Conservation (phyloP, 2,888 invertebrate species). For the Lepidonotus clava region DNA sequence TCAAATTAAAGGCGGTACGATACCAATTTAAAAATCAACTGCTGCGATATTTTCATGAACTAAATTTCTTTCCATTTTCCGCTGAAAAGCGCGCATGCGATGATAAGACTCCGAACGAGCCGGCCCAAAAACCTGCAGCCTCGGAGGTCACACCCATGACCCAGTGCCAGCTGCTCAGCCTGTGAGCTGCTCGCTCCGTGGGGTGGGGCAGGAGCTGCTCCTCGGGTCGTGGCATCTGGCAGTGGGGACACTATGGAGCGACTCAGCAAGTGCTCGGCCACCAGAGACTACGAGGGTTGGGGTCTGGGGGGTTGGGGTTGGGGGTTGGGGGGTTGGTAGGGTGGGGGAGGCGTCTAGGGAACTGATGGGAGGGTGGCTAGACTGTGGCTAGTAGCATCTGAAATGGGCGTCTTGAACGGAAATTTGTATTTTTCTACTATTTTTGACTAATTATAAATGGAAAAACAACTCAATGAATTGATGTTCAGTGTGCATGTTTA, state of each 20-base stretch:
- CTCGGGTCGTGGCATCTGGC: slow-evolving; percentile 40
- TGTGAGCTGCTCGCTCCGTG: background rate
- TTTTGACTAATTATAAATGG: no score
- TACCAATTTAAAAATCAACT: background rate
- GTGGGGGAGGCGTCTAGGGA: background rate
- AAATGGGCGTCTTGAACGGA: no score
- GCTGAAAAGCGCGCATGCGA: no score
- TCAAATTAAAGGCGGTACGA: background rate
- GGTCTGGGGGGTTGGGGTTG: background rate
- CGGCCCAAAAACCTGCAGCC: no score
- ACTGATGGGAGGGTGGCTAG: no score
- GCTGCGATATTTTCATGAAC: background rate
- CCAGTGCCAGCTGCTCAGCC: background rate
- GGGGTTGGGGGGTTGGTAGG: background rate
- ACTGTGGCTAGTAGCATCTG: no score
- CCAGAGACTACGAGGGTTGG: background rate
- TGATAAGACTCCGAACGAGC: no score
- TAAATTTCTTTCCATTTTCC: no score
- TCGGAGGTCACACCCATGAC: background rate
- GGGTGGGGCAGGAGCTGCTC: background rate
- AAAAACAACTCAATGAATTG: no score
- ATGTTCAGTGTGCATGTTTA: no score
- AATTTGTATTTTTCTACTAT: no score
- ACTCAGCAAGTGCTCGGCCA: background rate
- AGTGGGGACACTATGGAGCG: slow-evolving; percentile 41